Base-by-base conservation (phyloP, 2,888 invertebrate genomes). In the Andrena praecox region DNA sequence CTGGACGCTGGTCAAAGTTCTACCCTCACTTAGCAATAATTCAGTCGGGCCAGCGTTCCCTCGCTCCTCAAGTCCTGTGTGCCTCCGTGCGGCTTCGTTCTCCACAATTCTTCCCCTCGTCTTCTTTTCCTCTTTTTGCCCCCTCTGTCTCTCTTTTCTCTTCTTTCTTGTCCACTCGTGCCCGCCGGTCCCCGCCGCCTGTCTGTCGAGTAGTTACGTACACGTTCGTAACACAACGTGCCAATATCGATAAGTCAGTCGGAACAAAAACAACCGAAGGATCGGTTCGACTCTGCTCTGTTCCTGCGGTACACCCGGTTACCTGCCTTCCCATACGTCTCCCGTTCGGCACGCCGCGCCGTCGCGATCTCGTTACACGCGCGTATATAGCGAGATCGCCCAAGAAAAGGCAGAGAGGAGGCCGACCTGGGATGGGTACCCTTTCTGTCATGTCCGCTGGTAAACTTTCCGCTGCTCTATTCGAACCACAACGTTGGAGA, bases 211-310 rank as follows among this genome's bases (percentile, higher is more conserved):
- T 88, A 87, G 87, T 84, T 81, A 87, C 89, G 82, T 86, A 86
- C 85, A 88, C 83, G 87, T 86, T 86, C 84, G 86, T 86, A 85
- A 84, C 72, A 78, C 85, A 90, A 90, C 89, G 89, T 87, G 91
- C 92, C 93, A 93, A 92, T 93, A 93, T 92, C 93, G 92, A 92
- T 93, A 93, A 93, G 91, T 93, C 92, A 93, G 91, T 82, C 87
- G 86, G 85, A 87, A 86, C 88, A 91, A 90, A 91, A 91, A 91
- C 87, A 83, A 85, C 85, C 89, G 85, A 89, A 87, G 88, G 86
- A 90, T 90, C 89, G 89, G 89, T 90, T 89, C 87, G 82, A 80
- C 76, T 80, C 42, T 60, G 73, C 48, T 62, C 74, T 82, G 86
- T 87, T 87, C 66, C 74, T 69, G 33, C 64, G 85, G 73, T 84